These are phyloP conservation scores for Kradibia gibbosae DNA, from an alignment of 1,140 invertebrate genomes.

Conservation along the genomic window DNA sequence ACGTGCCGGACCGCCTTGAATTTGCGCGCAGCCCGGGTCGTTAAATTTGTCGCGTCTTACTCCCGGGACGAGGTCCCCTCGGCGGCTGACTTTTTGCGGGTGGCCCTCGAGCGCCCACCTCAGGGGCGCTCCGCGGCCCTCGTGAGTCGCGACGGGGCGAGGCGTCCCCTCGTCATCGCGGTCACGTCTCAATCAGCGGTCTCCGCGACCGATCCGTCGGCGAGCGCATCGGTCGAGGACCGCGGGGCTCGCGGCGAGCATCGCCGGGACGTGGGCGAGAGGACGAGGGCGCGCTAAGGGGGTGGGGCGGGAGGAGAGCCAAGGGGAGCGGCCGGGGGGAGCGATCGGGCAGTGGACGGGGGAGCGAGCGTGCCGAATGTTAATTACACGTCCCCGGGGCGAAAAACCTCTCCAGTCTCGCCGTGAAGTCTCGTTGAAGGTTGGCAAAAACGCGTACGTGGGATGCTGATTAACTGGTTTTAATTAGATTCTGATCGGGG, in stretches of 20 bases:
- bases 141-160: not conserved
- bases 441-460: not conserved
- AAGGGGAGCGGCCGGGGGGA: no score
- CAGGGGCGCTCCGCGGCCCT: not conserved
- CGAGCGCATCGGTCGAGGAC: conserved; percentile 13
- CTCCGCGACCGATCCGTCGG: not conserved
- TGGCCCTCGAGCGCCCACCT: not conserved
- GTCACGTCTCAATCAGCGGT: conserved; percentile 66
- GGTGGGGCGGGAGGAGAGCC: conserved; percentile 53
- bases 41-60: conserved; percentile 13
- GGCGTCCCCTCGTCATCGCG: conserved; percentile 59
- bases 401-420: conserved; percentile 57
- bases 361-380: conserved; percentile 67
- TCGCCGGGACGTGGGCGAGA: not conserved
- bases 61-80: not conserved
- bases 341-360: not conserved
- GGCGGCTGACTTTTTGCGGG: not conserved
- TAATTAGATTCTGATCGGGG: conserved; percentile 50
- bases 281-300: not conserved
- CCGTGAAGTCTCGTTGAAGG: not conserved
- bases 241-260: conserved; percentile 3
- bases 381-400: conserved; percentile 60
- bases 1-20: not conserved
- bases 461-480: conserved; percentile 50
- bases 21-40: not conserved